Evolutionary conservation across 1,140 invertebrate species (phyloP).

Genomic region (Papilio polytes): DNA sequence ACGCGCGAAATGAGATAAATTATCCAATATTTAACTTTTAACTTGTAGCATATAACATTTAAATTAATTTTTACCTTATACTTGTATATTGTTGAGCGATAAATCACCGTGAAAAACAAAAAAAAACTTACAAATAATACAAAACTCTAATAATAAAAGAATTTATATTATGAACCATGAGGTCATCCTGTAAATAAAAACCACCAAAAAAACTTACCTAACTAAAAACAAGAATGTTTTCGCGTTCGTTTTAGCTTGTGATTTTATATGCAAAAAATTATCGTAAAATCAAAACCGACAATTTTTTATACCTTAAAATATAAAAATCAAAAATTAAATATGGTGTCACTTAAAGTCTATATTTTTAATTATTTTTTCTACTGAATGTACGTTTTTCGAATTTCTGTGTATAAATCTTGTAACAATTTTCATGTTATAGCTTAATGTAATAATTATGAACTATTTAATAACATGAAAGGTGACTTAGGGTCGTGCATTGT

Average conservation of each 20-base stretch:
- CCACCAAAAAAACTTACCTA: not conserved
- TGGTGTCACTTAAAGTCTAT: no score
- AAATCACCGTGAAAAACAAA: not conserved
- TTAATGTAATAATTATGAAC: no score
- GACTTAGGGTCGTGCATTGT: no score
- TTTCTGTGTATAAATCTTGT: no score
- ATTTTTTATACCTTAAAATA: not conserved
- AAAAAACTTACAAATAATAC: not conserved
- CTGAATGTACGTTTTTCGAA: no score
- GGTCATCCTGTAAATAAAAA: not conserved
- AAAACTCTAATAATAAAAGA: conserved; percentile 6
- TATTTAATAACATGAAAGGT: no score
- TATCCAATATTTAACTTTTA: conserved; percentile 39
- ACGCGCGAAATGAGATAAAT: conserved; percentile 22
- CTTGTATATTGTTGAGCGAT: conserved; percentile 31
- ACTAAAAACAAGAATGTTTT: not conserved
- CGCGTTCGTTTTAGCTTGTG: conserved; percentile 13
- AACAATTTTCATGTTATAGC: no score
- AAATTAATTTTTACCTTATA: conserved; percentile 35
- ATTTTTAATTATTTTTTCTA: no score
- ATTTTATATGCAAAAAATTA: not conserved
- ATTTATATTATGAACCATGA: not conserved
- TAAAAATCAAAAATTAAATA: no score
- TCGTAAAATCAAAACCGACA: not conserved
- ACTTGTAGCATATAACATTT: conserved; percentile 29